Conservation (phyloP, 2,888 invertebrate species). For the Poecilus cupreus region DNA sequence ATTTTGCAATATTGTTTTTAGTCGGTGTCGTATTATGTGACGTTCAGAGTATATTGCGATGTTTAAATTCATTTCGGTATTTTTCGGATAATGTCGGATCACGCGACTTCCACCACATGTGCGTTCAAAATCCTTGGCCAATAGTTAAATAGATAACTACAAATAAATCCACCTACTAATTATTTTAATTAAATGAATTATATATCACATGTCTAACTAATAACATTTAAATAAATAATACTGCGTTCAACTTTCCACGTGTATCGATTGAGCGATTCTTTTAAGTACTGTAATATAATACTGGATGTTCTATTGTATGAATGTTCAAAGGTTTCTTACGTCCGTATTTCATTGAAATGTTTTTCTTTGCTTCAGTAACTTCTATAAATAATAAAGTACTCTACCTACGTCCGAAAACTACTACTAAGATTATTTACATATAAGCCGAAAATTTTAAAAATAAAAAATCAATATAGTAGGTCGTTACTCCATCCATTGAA, state of each 20-base stretch:
- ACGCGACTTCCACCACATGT: constrained; percentile 54
- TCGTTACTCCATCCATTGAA: constrained; percentile 45
- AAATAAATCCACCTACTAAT: neutral
- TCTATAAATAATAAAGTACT: constrained; percentile 45
- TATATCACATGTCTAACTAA: neutral
- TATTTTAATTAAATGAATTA: neutral
- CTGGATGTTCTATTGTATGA: neutral
- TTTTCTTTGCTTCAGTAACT: constrained; percentile 26
- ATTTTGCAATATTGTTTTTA: constrained; percentile 56
- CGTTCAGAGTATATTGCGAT: constrained; percentile 59
- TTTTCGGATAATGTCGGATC: constrained; percentile 59
- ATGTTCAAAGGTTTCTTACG: constrained; percentile 33
- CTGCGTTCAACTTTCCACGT: neutral
- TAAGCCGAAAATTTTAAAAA: neutral
- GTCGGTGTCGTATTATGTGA: constrained; percentile 58
- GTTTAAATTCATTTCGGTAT: constrained; percentile 64
- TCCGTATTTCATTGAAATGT: constrained; percentile 34
- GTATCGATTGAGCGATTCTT: no score
- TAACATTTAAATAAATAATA: neutral
- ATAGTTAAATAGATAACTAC: neutral
- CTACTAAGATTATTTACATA: constrained; percentile 8
- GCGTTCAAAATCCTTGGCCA: constrained; percentile 44
- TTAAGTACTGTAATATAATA: neutral
- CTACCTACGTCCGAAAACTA: constrained; percentile 12
- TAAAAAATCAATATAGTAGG: constrained; percentile 46